Evolutionary conservation across 2,888 invertebrate species (phyloP).

Genomic region (Heliconius erato): DNA sequence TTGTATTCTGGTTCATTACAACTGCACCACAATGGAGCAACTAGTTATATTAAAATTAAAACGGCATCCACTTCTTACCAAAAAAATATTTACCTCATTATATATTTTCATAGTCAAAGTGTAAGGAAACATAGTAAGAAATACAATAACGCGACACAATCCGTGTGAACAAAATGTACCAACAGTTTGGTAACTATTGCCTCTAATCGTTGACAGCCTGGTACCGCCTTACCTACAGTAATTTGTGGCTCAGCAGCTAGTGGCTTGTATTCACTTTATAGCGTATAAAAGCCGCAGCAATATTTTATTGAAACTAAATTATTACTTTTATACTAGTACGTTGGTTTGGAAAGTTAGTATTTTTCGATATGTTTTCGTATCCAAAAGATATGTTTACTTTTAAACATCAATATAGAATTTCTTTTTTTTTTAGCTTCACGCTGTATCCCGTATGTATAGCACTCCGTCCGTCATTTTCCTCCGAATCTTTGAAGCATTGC

Average conservation of each 20-base stretch:
- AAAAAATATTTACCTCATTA: conserved; percentile 22
- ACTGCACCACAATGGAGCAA: background rate
- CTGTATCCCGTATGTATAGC: no score
- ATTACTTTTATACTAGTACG: background rate
- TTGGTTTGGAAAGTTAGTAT: background rate
- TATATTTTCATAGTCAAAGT: conserved; percentile 25
- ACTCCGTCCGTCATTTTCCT: no score
- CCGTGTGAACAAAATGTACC: conserved; percentile 48
- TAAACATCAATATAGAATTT: background rate
- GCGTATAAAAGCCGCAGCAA: background rate
- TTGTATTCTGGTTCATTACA: background rate
- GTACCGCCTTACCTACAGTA: conserved; percentile 22
- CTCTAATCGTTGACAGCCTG: conserved; percentile 29
- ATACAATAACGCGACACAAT: conserved; percentile 41
- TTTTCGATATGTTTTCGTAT: background rate
- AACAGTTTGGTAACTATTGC: conserved; percentile 45
- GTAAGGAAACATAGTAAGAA: conserved; percentile 38
- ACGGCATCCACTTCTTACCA: background rate
- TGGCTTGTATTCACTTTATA: conserved; percentile 22
- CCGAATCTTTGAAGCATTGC: no score
- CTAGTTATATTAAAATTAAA: background rate
- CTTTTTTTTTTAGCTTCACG: background rate
- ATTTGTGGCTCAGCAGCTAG: conserved; percentile 34
- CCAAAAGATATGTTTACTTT: background rate
- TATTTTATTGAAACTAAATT: conserved; percentile 1